A percentile compares a stretch with the other conserved stretches of the same genome.
Evolutionary conservation across 2,888 invertebrate genomes (phyloP).

Genomic region (Lottia scabra): DNA sequence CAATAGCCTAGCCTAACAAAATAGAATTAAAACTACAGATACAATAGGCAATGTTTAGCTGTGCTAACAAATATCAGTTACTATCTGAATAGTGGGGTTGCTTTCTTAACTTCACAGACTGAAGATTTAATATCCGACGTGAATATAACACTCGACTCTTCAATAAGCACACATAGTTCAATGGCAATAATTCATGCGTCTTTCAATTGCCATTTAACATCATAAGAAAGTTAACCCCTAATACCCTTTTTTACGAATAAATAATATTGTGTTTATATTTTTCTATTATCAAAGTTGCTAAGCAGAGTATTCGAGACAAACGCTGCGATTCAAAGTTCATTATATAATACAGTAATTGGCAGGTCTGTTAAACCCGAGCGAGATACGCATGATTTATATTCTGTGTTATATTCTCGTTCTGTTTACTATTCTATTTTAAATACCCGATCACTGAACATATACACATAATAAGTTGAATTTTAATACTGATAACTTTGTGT

Average conservation of each 20-base stretch:
- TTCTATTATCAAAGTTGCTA: conserved; percentile 14
- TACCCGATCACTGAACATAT: neutral
- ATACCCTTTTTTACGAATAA: conserved; percentile 19
- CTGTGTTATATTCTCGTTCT: neutral
- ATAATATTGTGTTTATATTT: conserved; percentile 13
- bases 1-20: conserved; percentile 11
- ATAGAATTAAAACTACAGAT: neutral
- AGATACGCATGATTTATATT: neutral
- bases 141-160: too few species aligned
- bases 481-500: too few species aligned
- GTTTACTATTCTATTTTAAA: neutral
- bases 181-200: too few species aligned
- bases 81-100: conserved; percentile 13
- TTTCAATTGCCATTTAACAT: neutral
- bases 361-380: neutral
- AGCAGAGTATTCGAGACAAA: neutral
- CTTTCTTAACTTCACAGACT: too few species aligned
- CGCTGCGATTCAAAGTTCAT: too few species aligned
- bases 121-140: too few species aligned
- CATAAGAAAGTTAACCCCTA: conserved; percentile 16
- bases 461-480: too few species aligned
- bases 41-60: conserved; percentile 27
- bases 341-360: neutral
- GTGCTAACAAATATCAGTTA: conserved; percentile 25
- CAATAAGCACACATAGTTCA: too few species aligned